Base-by-base conservation (phyloP, 2,113 vertebrate species). In the Chaetodon auriga region DNA sequence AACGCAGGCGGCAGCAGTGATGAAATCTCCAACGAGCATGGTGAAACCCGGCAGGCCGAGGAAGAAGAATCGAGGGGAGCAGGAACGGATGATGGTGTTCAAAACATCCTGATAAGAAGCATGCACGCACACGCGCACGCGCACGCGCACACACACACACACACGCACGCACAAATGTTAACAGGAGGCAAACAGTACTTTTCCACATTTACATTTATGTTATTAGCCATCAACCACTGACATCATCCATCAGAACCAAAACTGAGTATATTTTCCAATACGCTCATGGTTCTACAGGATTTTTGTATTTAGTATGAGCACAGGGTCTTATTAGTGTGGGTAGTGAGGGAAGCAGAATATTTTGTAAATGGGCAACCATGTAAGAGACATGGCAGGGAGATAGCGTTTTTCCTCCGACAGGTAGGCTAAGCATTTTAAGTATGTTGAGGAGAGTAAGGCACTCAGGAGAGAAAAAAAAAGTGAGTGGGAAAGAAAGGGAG, bases 21-120 rank as follows among this genome's bases (percentile, higher is more conserved):
- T 96, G 92, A 99, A 99, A 93, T 99, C 98, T 81, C 97, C 95
- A 2, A 99, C 86, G 74, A 99, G 95, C 96, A 99, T 96, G 0
- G 97, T 98, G 92, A 99, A 99, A 70, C 98, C 98, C 4, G 98
- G 98, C 73, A 99, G 95, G 48, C 96, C 96, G 83, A 99, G 94
- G 92, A 97, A 98, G 94, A 99, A 99, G 92, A 99, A 99, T 21
- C 97, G 97, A 0, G 98, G 96, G 0, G 97, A 96, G 87, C 97
- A 99, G 92, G 97, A 97, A 82, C 94, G 96, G 89, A 99, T 94
- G 79, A 99, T 94, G 0, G 96, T 97, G 90, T 98, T 97, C 78
- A 99, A 89, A 89, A 99, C 94, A 91, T 99, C 98, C 98, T 99
- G 92, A 55, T 38, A 78, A 90, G 51, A 81, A 57, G 2, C 16